Evolutionary conservation across 2,797 vertebrate species (phyloP).

Genomic region (Acanthiza pusilla): DNA sequence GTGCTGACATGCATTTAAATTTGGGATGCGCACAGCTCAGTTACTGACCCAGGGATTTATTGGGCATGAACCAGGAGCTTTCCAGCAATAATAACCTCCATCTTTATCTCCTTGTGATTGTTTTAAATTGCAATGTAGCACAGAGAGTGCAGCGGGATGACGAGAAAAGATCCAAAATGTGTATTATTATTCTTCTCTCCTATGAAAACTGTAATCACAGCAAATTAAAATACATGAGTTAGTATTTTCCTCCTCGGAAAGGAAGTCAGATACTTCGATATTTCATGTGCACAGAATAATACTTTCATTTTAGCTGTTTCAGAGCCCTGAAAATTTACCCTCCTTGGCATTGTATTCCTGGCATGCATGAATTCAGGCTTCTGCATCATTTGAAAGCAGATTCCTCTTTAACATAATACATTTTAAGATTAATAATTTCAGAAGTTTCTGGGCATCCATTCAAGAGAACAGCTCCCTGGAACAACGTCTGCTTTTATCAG

Average conservation of each 20-base stretch:
- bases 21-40: background rate
- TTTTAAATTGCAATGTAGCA: background rate
- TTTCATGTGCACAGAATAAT: background rate
- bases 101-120: background rate
- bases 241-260: background rate
- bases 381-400: background rate
- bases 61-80: rapidly evolving
- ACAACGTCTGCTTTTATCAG: background rate
- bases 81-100: background rate
- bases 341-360: background rate
- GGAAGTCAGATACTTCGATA: rapidly evolving
- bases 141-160: rapidly evolving
- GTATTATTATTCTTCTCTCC: background rate
- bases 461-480: background rate
- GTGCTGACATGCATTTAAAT: rapidly evolving
- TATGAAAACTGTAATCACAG: background rate
- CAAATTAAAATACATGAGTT: background rate
- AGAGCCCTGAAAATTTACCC: background rate
- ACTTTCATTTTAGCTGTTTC: background rate
- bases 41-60: background rate
- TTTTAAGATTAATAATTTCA: background rate
- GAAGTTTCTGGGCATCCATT: background rate
- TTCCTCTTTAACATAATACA: background rate
- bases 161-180: background rate
- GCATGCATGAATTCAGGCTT: background rate